Base-by-base conservation (phyloP, 1,140 invertebrate species). In the Penaeus japonicus region DNA sequence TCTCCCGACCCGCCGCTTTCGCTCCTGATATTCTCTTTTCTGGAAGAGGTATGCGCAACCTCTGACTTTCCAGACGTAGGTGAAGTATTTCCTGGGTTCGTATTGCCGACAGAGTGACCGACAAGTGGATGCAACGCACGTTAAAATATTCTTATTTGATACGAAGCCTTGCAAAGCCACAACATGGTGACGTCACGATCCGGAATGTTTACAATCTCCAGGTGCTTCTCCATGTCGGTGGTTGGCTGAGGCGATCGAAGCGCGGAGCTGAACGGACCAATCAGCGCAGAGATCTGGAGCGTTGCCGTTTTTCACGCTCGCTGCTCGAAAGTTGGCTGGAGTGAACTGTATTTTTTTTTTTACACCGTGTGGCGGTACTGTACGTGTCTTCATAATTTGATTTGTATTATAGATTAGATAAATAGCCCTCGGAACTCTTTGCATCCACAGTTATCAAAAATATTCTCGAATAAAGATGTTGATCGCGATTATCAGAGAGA, bases 231-330 rank as follows among this genome's bases (percentile, higher is more conserved):
- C 59, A 54, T 88, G 87, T 39, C 87, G 65, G 54, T 88, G 87
- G 87, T 88, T 88, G 87, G 87, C 87, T 88, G 87, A 88, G 87
- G 87, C 80, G 87, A 88, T 88, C 87, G 87, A 88, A 88, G 87
- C 87, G 80, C 32, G 80, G 87, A 88, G 87, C 87, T 53, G 65
- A 84, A 84, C 81, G 80, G 65, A 62, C 87, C 87, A 88, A 88
- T 88, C 87, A 84, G 87, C 65, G 53, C 80, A 80, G 20, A 88
- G 87, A 88, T 88, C 87, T 88, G 87, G 87, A 88, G 87, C 87
- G 87, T 88, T 88, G 87, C 87, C 87, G 87, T 88, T 88, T 88
- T 88, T 88, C 87, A 88, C 80, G 87, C 86, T 88, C 80, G 55
- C 79, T 88, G 80, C 87, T 88, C 70, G 62, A 78, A 78, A 88